Conservation (phyloP, 2,113 vertebrate genomes). For the Semnornis frantzii region DNA sequence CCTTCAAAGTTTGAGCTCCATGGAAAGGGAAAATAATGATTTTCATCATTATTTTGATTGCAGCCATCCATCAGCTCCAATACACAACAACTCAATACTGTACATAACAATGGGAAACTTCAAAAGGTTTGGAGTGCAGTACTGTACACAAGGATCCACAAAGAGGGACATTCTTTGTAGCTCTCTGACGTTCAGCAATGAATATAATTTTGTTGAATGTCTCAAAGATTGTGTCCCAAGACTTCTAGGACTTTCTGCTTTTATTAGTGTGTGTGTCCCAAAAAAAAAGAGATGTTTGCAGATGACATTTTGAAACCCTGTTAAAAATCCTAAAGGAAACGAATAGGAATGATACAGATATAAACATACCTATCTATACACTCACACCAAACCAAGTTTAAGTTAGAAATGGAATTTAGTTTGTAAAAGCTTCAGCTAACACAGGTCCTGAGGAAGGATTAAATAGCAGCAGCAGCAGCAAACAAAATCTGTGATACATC, state of each 20-base stretch:
- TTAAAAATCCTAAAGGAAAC: neutral
- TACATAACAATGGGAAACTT: neutral
- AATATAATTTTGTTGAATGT: neutral
- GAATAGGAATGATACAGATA: neutral
- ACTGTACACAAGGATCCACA: neutral
- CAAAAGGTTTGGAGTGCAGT: neutral
- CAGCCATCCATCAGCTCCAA: neutral
- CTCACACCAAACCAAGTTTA: neutral
- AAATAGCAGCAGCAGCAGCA: neutral
- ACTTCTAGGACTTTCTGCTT: neutral
- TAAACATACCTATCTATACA: neutral
- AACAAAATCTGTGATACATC: neutral
- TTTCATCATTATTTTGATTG: neutral
- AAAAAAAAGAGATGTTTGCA: neutral
- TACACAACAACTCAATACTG: neutral
- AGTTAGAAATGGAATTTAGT: neutral
- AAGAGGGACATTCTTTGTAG: neutral
- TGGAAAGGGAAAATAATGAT: neutral
- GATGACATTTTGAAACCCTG: neutral
- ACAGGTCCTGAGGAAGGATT: slow-evolving; percentile 3
- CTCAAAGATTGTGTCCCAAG: neutral
- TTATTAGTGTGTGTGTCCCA: neutral
- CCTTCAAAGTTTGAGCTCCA: neutral
- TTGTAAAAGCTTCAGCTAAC: slow-evolving; percentile 14
- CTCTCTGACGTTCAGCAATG: neutral